Evolutionary conservation across 2,888 invertebrate genomes (phyloP).

Genomic region (Polyommatus icarus): DNA sequence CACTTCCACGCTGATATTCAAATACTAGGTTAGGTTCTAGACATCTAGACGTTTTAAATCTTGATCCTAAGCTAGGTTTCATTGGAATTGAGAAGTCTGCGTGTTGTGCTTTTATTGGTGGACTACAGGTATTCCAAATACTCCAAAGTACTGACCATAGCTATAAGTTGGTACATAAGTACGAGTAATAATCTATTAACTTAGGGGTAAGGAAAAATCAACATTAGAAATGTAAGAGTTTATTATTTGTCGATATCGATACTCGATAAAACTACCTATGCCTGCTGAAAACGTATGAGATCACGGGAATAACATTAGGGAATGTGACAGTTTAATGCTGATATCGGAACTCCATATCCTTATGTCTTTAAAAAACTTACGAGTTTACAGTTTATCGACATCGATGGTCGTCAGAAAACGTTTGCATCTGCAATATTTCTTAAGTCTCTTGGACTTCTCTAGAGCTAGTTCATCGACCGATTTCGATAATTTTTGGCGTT

Average conservation of each 20-base stretch:
- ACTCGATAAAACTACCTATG: background rate
- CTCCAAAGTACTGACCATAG: background rate
- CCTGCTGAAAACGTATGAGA: background rate
- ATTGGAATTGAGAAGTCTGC: background rate
- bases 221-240: background rate
- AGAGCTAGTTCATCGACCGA: conserved; percentile 51
- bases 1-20: conserved; percentile 27
- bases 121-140: no score
- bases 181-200: no score
- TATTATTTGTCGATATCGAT: background rate
- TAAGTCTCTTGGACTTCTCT: conserved; percentile 6
- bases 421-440: background rate
- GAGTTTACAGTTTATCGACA: background rate
- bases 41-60: background rate
- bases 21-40: conserved; percentile 3
- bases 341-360: no score
- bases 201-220: background rate
- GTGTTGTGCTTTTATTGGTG: background rate
- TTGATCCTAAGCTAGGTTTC: background rate
- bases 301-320: background rate
- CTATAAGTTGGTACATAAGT: no score
- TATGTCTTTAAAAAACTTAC: background rate
- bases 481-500: conserved; percentile 52
- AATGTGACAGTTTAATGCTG: background rate
- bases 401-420: background rate